These are phyloP conservation scores for Microtus pennsylvanicus DNA, from an alignment of 2,113 vertebrate genomes.

Conservation along the genomic window DNA sequence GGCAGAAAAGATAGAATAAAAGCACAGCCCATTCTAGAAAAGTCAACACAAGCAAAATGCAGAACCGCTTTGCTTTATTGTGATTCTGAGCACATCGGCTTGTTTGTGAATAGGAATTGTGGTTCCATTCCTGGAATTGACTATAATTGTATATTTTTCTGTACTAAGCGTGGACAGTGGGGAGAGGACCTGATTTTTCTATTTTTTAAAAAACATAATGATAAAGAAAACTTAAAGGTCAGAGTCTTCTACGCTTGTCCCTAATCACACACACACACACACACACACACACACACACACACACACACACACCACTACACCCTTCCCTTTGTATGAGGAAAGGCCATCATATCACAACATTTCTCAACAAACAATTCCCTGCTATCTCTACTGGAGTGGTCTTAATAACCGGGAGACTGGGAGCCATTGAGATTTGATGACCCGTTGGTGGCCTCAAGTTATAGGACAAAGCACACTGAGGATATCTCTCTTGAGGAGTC, in stretches of 20 bases:
- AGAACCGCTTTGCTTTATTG: neutral
- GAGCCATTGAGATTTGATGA: conserved; percentile 64
- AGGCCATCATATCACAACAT: neutral
- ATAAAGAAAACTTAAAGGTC: neutral
- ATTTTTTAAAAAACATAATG: neutral
- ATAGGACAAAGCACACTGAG: conserved; percentile 64
- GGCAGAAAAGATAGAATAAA: neutral
- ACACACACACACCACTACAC: neutral
- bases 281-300: neutral
- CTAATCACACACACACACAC: neutral
- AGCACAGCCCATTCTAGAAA: neutral
- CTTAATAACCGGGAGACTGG: conserved; percentile 66
- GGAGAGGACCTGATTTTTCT: neutral
- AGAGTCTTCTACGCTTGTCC: neutral
- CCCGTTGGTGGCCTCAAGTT: conserved; percentile 58
- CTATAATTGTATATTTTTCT: fast-evolving
- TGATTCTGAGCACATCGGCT: neutral
- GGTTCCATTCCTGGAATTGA: neutral
- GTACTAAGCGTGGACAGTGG: neutral
- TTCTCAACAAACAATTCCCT: neutral
- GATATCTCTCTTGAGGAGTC: conserved; percentile 50
- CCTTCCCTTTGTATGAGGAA: neutral
- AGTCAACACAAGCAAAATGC: neutral
- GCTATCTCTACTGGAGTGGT: conserved; percentile 39
- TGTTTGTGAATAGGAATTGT: neutral